Conservation (phyloP, 2,888 invertebrate genomes). For the Melangyna quadrimaculata region DNA sequence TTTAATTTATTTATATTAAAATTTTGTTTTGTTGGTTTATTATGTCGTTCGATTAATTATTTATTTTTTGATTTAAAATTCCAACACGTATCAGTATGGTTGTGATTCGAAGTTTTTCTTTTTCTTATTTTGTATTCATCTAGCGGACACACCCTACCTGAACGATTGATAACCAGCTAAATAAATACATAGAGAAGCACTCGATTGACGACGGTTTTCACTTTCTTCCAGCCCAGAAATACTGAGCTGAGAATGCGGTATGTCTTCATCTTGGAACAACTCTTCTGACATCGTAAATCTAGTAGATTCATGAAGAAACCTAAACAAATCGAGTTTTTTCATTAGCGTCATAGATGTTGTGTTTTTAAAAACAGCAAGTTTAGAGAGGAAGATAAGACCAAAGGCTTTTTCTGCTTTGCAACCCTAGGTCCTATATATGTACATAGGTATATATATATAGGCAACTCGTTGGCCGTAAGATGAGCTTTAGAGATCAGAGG, state of each 20-base stretch:
- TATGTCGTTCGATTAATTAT: constrained; percentile 32
- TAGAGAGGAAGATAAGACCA: background rate
- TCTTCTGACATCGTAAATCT: background rate
- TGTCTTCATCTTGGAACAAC: background rate
- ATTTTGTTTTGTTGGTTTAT: constrained; percentile 2
- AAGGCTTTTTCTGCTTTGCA: constrained; percentile 7
- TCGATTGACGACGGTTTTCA: constrained; percentile 41
- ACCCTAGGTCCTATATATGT: background rate
- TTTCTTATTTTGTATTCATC: background rate
- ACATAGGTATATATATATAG: too few relatives aligned
- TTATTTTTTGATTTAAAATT: constrained; percentile 52
- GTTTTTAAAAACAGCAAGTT: background rate
- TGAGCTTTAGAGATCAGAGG: background rate
- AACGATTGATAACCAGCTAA: constrained; percentile 8
- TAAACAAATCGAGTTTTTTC: constrained; percentile 4
- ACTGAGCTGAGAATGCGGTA: background rate
- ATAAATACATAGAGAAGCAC: background rate
- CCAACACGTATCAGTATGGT: constrained; percentile 55
- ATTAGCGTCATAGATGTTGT: constrained; percentile 14
- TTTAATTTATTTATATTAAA: background rate
- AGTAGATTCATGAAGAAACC: constrained; percentile 47
- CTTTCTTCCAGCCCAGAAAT: constrained; percentile 40
- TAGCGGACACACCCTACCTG: constrained; percentile 57
- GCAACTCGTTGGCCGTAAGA: background rate
- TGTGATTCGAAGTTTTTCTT: constrained; percentile 15